Evolutionary conservation across 23 tunicate species (phyloP).

Genomic region (Ascidia mentula): DNA sequence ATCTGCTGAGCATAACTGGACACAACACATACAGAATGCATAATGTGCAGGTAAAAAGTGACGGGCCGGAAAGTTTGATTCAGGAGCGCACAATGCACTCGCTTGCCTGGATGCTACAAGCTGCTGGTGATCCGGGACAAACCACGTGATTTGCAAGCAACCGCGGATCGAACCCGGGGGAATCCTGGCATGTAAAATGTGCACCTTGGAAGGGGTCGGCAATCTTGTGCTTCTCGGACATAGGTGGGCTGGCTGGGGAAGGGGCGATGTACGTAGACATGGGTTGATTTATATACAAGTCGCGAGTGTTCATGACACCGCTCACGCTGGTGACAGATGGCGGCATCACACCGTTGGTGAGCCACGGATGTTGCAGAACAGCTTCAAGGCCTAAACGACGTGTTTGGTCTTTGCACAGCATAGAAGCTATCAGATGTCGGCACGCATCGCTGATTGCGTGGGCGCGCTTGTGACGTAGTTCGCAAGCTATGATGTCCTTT

Average conservation of each 20-base stretch:
- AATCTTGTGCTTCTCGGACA: background rate
- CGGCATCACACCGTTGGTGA: background rate
- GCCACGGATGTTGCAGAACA: constrained; percentile 79
- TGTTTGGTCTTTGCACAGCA: constrained; percentile 72
- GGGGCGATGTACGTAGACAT: background rate
- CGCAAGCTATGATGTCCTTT: constrained; percentile 76
- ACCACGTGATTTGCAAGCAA: background rate
- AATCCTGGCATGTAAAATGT: background rate
- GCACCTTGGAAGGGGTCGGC: background rate
- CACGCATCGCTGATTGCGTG: constrained; percentile 32
- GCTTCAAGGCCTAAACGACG: constrained; percentile 66
- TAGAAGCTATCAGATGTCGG: constrained; percentile 60
- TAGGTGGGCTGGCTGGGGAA: constrained; percentile 34
- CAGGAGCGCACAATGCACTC: constrained; percentile 19
- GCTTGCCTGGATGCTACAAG: background rate
- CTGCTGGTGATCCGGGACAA: constrained; percentile 15
- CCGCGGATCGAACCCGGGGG: background rate
- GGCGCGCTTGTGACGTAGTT: constrained; percentile 68
- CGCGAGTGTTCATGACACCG: constrained; percentile 50
- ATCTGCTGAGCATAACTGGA: background rate
- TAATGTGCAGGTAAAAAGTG: background rate
- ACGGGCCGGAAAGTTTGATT: no score
- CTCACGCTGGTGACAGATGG: background rate
- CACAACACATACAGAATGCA: background rate
- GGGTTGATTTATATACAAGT: constrained; percentile 27